phyloP scores from a whole-genome alignment of 2,797 vertebrate species.

The Hoplostethus atlanticus region DNA sequence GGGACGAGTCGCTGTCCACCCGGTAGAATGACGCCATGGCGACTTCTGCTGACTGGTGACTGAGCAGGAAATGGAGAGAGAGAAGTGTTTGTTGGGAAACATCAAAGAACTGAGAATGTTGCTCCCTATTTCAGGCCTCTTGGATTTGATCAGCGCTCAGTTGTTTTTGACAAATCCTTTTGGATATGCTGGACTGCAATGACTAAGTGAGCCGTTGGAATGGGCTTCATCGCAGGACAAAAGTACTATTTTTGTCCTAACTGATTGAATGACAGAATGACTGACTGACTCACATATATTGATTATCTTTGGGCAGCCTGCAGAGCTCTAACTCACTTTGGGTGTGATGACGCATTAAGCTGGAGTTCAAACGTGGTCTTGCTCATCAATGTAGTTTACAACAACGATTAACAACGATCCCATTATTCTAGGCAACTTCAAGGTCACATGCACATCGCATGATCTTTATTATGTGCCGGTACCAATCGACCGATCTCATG shows the following conservation, averaged over 20 bases:
- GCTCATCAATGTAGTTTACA: too few relatives aligned
- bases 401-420: too few relatives aligned
- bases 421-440: too few relatives aligned
- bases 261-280: too few relatives aligned
- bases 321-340: too few relatives aligned
- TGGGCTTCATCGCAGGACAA: background rate
- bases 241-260: background rate
- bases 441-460: too few relatives aligned
- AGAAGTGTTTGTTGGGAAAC: background rate
- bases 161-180: background rate
- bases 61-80: conserved; percentile 48
- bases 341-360: too few relatives aligned
- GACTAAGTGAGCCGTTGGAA: background rate
- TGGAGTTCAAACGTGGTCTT: too few relatives aligned
- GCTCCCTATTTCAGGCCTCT: background rate
- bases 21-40: conserved; percentile 90
- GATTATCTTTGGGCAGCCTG: too few relatives aligned
- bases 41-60: conserved; percentile 92
- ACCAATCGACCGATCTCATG: too few relatives aligned
- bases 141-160: background rate
- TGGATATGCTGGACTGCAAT: background rate
- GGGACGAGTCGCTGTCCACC: conserved; percentile 81
- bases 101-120: background rate
- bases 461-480: too few relatives aligned
- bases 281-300: too few relatives aligned